Evolutionary conservation across 2,113 vertebrate species (phyloP), one percentile per base, ranked within the genome.

Genomic region (Tachuris rubrigastra): DNA sequence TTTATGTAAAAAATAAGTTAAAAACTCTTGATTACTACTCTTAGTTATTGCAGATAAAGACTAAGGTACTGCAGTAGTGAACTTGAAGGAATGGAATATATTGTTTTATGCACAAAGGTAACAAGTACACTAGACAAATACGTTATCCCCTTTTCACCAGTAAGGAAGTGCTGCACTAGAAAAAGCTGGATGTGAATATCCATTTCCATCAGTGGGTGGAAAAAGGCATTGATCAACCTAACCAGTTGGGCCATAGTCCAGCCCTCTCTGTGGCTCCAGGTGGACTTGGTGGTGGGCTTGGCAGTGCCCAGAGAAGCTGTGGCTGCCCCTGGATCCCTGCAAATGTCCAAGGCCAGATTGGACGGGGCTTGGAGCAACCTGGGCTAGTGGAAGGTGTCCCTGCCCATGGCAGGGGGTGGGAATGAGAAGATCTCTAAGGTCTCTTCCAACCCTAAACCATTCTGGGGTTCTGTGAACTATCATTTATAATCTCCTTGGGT

Each of bases 361-460:
- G 69, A 55, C 0, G 0, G n/a, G 30, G 3, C 41, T 31, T 27
- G 71, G 71, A 90, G 22, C 35, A 35, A 0, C 71, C 63, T 77
- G 79, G 49, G 25, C 10, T 1, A 12, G 18, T 33, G 47, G 35
- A 1, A 63, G 11, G 12, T 69, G 47, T 69, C 79, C 41, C 71
- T 83, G 71, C 46, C 58, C 17, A 4, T 47, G 55, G 24, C n/a
- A 53, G 24, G 33, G 44, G 5, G 24, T 53, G 35, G 39, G 17
- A 55, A 55, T 5, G 15, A 3, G 31, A 1, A 50, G 65, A 0
- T 5, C 3, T 71, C 71, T 49, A 16, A 42, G 42, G 18, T 56
- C 9, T 3, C 22, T 71, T 31, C 55, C 17, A 31, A 4, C 55
- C 18, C 22, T 35, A 56, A 33, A 49, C 49, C 49, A 14, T 37